Percentiles rank a stretch among this genome's conserved stretches.
These are phyloP conservation scores for Drosophila orena DNA, from an alignment of 1,140 invertebrate species.

Conservation along the genomic window DNA sequence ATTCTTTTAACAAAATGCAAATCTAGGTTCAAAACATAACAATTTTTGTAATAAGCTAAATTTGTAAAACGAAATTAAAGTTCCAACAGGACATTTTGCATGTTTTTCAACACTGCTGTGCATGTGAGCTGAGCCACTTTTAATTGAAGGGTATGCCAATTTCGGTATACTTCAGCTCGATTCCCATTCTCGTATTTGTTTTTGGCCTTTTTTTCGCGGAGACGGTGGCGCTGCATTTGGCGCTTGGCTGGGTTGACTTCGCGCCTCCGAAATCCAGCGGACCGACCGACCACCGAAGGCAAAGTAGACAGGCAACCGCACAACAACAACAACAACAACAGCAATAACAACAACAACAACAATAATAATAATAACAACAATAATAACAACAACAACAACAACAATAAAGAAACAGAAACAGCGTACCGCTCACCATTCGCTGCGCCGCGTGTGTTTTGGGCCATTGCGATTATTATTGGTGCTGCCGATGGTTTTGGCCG, in stretches of 20 bases:
- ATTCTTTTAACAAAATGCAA: too few species aligned
- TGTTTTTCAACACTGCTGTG: too few species aligned
- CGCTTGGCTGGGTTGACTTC: slow-evolving; percentile 77
- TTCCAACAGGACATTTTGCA: too few species aligned
- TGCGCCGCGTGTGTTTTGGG: slow-evolving; percentile 64
- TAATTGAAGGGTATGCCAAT: slow-evolving; percentile 5
- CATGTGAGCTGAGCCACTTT: too few species aligned
- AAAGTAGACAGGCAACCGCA: slow-evolving; percentile 16
- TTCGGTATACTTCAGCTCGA: too few species aligned
- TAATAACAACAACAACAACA: slow-evolving; percentile 21
- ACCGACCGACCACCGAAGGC: slow-evolving; percentile 30
- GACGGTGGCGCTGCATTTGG: slow-evolving; percentile 65
- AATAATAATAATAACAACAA: slow-evolving; percentile 7
- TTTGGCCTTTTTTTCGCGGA: slow-evolving; percentile 26
- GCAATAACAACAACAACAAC: slow-evolving; percentile 23
- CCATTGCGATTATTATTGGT: slow-evolving; percentile 80
- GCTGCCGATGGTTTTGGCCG: slow-evolving; percentile 28
- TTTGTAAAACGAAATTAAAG: too few species aligned
- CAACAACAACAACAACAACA: slow-evolving; percentile 17
- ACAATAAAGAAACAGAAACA: slow-evolving; percentile 17
- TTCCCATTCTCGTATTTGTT: slow-evolving; percentile 27
- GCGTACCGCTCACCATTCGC: slow-evolving; percentile 73
- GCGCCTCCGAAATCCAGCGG: slow-evolving; percentile 70
- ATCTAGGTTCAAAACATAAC: too few species aligned
- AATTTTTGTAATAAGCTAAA: too few species aligned